A percentile compares a stretch with the other conserved stretches of the same genome.
Conservation (phyloP, 2,888 invertebrate species). For the Epistrophe grossulariae region DNA sequence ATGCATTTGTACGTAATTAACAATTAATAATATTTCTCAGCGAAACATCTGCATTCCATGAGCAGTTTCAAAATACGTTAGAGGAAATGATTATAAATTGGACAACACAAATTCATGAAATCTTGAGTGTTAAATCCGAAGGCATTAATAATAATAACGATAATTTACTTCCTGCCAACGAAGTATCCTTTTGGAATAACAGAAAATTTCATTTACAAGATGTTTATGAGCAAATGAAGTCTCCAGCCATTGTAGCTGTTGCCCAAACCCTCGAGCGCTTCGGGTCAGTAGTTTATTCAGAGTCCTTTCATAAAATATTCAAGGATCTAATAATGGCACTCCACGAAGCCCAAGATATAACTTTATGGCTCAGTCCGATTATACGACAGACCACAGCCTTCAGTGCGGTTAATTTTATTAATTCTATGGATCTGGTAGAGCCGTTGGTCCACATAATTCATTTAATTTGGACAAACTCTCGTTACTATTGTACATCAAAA, state of each 20-base stretch:
- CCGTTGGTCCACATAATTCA: constrained; percentile 93
- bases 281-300: constrained; percentile 90
- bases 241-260: constrained; percentile 92
- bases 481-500: constrained; percentile 89
- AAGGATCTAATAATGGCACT: constrained; percentile 90
- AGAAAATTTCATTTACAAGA: constrained; percentile 92
- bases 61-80: constrained; percentile 86
- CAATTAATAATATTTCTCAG: constrained; percentile 13
- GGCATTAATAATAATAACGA: constrained; percentile 58
- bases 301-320: constrained; percentile 91
- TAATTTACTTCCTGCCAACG: constrained; percentile 87
- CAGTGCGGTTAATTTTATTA: constrained; percentile 89
- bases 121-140: constrained; percentile 79
- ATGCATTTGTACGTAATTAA: not conserved
- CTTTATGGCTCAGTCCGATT: constrained; percentile 91
- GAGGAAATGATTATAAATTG: constrained; percentile 96
- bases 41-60: constrained; percentile 77
- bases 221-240: constrained; percentile 93
- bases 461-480: constrained; percentile 93
- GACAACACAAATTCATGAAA: constrained; percentile 90
- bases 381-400: constrained; percentile 84
- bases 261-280: constrained; percentile 91
- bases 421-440: constrained; percentile 86
- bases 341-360: constrained; percentile 94
- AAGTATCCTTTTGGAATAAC: constrained; percentile 92